Evolutionary conservation across 1,140 invertebrate species (phyloP), one percentile per base, ranked within the genome.

Genomic region (Pentalonia nigronervosa): DNA sequence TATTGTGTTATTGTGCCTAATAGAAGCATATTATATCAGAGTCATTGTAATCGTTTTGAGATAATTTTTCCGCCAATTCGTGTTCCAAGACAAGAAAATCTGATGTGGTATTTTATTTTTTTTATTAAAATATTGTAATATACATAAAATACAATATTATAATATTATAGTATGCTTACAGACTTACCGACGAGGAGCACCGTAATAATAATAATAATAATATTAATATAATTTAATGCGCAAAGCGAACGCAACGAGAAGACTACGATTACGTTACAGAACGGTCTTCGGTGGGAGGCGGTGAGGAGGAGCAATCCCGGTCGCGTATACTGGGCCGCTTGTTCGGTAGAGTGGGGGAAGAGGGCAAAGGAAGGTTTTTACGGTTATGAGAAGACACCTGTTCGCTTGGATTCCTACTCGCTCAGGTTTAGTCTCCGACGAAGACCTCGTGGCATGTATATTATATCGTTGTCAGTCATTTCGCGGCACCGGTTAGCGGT

Each of bases 341-440:
- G 47, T 8, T 17, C 14, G 11, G 17, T 2, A 9, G 2, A 0
- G 41, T 76, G 45, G 60, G 0, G 67, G 67, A 36, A 76, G 67
- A 25, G 47, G 90, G 25, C 60, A 81, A 91, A 92, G 67, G 56
- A 67, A 92, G 67, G 91, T 76, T 93, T 93, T 93, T 93, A 93
- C 91, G 91, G 91, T 93, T 93, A 93, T 56, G 91, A 84, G 91
- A 93, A 93, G 91, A 86, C 91, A 93, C 91, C 91, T 93, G 91
- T 93, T 56, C 48, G 88, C 50, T 36, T 34, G 91, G 20, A 88
- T 50, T 88, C 47, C 88, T 47, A 34, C 88, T 25, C 88, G 47
- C 47, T 34, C 47, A 21, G 76, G 48, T 86, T 93, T 36, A 56
- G 47, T 84, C 81, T 25, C n/a, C 76, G 81, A 2, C 91, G 91